A percentile compares a stretch with the other conserved stretches of the same genome.
Evolutionary conservation across 2,888 invertebrate genomes (phyloP).

Genomic region (Meliscaeva auricollis): DNA sequence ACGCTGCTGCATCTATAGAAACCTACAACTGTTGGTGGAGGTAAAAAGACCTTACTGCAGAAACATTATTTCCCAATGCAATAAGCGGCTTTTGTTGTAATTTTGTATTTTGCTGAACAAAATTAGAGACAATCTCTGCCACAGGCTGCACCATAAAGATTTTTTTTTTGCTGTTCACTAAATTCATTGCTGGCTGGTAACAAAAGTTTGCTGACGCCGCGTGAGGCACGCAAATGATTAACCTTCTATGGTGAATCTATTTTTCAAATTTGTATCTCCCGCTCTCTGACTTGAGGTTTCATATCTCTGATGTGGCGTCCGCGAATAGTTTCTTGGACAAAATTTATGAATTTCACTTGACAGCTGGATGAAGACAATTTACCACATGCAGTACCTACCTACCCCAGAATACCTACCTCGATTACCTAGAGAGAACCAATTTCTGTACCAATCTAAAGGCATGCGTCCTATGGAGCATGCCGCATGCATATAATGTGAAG

Average conservation of each 20-base stretch:
- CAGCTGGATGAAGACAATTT: slow-evolving; percentile 63
- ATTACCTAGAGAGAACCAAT: neutral
- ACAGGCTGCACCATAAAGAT: slow-evolving; percentile 7
- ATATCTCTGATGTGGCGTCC: slow-evolving; percentile 37
- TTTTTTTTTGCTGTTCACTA: neutral
- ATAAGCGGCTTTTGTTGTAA: neutral
- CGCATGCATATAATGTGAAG: slow-evolving; percentile 3
- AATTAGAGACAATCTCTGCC: slow-evolving; percentile 35
- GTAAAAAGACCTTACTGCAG: slow-evolving; percentile 8
- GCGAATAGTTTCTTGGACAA: slow-evolving; percentile 14
- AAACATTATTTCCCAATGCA: slow-evolving; percentile 14
- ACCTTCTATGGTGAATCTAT: slow-evolving; percentile 47
- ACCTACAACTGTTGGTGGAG: no score
- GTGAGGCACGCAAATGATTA: slow-evolving; percentile 63
- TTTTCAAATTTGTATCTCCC: slow-evolving; percentile 49
- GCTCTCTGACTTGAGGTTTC: neutral
- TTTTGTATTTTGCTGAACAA: no score
- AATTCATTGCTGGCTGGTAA: slow-evolving; percentile 15
- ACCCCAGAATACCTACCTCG: no score
- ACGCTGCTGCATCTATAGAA: neutral
- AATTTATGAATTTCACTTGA: slow-evolving; percentile 62
- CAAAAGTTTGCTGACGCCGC: slow-evolving; percentile 11
- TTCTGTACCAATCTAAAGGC: slow-evolving; percentile 1
- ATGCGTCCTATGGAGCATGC: neutral
- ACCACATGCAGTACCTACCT: slow-evolving; percentile 36